These are phyloP conservation scores for Entelurus aequoreus DNA, from an alignment of 2,113 vertebrate species.

Conservation along the genomic window DNA sequence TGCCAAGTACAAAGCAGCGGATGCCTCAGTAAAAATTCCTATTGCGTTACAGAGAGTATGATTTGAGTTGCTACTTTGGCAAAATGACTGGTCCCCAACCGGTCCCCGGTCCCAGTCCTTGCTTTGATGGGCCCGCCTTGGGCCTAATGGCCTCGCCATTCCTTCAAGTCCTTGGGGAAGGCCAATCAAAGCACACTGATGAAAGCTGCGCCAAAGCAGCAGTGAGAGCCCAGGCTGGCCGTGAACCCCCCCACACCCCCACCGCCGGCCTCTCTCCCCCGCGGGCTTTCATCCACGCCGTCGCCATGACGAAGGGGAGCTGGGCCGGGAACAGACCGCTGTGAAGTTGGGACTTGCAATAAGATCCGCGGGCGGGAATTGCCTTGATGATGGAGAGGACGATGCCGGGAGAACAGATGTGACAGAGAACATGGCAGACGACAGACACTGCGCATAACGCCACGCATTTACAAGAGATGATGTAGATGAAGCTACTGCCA, in stretches of 20 bases:
- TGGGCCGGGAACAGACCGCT: neutral
- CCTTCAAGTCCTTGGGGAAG: slow-evolving; percentile 30
- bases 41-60: neutral
- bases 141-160: slow-evolving; percentile 27
- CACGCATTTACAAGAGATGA: neutral
- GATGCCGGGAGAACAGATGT: slow-evolving; percentile 1
- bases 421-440: slow-evolving; percentile 1
- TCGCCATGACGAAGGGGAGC: slow-evolving; percentile 11
- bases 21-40: neutral
- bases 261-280: slow-evolving; percentile 3
- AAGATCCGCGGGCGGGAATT: neutral
- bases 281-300: slow-evolving; percentile 30
- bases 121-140: slow-evolving; percentile 33
- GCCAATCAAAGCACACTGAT: slow-evolving; percentile 43
- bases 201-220: slow-evolving; percentile 42
- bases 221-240: slow-evolving; percentile 16
- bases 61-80: neutral
- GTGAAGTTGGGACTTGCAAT: neutral
- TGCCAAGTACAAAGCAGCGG: neutral
- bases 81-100: neutral
- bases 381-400: neutral
- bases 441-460: neutral
- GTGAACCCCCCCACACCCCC: neutral
- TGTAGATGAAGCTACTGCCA: no score
- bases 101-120: neutral